phyloP scores from a whole-genome alignment of 2,113 vertebrate species.

The Lontra canadensis region DNA sequence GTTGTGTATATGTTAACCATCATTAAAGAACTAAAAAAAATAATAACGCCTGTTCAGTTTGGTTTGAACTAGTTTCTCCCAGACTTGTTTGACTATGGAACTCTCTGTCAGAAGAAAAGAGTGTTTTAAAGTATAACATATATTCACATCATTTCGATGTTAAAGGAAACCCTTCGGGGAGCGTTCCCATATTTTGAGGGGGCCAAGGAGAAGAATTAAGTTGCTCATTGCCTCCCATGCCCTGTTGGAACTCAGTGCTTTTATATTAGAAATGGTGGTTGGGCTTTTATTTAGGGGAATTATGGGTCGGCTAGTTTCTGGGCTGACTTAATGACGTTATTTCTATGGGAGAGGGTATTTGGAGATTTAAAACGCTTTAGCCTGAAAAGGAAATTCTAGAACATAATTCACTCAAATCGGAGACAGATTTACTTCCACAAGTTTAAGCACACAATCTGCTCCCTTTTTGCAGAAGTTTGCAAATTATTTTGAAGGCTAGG shows the following conservation, averaged over 20 bases:
- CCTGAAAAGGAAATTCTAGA: neutral
- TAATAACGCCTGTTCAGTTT: neutral
- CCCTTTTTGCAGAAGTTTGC: neutral
- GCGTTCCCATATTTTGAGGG: neutral
- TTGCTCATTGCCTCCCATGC: neutral
- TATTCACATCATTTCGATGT: neutral
- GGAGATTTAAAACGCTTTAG: conserved; percentile 6
- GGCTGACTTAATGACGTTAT: neutral
- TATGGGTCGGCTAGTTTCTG: neutral
- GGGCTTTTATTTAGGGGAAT: neutral
- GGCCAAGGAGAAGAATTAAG: neutral
- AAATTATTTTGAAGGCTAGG: neutral
- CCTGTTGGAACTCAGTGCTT: neutral
- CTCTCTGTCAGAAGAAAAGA: neutral
- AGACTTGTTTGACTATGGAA: neutral
- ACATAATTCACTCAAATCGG: neutral
- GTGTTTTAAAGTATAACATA: neutral
- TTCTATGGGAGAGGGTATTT: neutral
- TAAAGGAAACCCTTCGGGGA: neutral
- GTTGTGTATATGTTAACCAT: neutral
- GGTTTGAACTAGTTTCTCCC: neutral
- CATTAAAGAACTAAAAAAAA: neutral
- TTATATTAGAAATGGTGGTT: neutral
- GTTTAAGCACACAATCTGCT: neutral
- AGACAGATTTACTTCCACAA: neutral